Percentiles rank a stretch among this genome's conserved stretches.
Conservation (phyloP, 2,113 vertebrate genomes). For the Ciconia maguari region DNA sequence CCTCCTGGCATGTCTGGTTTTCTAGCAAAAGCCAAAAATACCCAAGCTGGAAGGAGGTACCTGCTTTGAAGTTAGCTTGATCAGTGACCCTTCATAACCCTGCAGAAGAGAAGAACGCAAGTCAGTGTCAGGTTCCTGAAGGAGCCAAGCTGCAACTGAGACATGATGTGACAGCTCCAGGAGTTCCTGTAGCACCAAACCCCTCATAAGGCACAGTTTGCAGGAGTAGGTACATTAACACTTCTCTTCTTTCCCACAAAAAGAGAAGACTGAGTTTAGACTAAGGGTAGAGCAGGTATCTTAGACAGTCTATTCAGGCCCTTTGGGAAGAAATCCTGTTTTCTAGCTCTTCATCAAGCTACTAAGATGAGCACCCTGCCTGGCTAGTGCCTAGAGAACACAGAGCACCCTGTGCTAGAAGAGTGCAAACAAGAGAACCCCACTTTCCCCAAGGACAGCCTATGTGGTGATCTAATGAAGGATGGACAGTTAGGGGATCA, state of each 20-base stretch:
- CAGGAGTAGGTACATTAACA: not conserved
- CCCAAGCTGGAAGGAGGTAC: slow-evolving; percentile 67
- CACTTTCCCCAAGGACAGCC: not conserved
- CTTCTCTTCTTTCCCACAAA: not conserved
- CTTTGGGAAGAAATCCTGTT: not conserved
- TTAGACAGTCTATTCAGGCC: not conserved
- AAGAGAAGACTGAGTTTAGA: not conserved
- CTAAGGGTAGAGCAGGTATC: not conserved
- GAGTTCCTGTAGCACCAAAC: not conserved
- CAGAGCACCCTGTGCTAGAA: not conserved
- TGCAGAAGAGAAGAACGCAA: slow-evolving; percentile 70
- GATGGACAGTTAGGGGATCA: not conserved
- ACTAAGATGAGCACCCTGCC: not conserved
- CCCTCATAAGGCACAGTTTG: not conserved
- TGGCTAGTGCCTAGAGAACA: not conserved
- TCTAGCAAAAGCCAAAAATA: not conserved
- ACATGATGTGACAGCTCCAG: rapidly evolving
- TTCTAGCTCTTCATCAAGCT: not conserved
- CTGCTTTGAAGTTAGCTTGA: slow-evolving; percentile 99
- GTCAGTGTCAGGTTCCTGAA: not conserved
- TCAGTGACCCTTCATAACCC: slow-evolving; percentile 99
- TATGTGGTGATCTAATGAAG: not conserved
- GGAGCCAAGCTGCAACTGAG: not conserved
- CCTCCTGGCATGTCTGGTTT: not conserved
- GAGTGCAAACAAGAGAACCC: not conserved